Evolutionary conservation across 2,113 vertebrate genomes (phyloP).

Genomic region (Canis aureus): DNA sequence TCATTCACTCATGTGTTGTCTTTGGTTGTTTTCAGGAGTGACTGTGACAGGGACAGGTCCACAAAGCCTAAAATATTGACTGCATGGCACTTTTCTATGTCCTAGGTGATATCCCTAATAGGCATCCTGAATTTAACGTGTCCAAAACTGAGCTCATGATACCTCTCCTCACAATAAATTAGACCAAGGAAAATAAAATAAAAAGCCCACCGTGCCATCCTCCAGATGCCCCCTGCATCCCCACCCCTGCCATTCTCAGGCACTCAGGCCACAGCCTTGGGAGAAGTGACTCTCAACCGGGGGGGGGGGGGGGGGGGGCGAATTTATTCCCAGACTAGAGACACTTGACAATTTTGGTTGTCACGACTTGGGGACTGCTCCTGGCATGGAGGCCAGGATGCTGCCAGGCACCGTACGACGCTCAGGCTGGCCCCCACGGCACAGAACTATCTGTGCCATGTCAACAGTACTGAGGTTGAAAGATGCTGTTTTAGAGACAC

Average conservation of each 20-base stretch:
- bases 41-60: neutral
- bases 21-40: neutral
- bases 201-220: neutral
- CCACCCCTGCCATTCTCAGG: neutral
- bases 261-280: neutral
- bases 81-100: accelerated
- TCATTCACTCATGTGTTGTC: neutral
- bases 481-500: neutral
- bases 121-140: neutral
- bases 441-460: neutral
- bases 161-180: neutral
- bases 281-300: neutral
- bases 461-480: neutral
- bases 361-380: neutral
- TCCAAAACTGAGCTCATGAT: neutral
- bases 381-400: neutral
- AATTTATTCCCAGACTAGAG: neutral
- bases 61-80: neutral
- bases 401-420: neutral
- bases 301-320: no score
- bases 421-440: neutral
- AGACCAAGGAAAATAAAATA: neutral
- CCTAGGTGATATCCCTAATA: neutral
- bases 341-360: neutral
- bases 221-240: accelerated